Evolutionary conservation across 2,113 vertebrate genomes (phyloP).

Genomic region (Ciconia stormi): DNA sequence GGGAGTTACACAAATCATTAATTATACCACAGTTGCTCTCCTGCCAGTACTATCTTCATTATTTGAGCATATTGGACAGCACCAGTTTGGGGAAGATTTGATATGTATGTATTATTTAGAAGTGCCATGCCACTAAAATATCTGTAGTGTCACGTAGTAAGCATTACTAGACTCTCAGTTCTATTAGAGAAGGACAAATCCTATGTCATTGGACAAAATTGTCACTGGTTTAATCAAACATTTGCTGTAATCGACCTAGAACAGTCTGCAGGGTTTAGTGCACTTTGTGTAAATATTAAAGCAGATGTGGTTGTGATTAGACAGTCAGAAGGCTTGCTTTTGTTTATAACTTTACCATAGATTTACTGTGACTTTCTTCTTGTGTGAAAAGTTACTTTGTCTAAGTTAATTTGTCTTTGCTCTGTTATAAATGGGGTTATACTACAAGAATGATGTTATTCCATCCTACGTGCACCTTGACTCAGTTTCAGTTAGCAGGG

Average conservation of each 20-base stretch:
- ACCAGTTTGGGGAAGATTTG: slow-evolving; percentile 93
- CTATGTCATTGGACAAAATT: not conserved
- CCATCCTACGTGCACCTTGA: not conserved
- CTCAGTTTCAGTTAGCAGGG: not conserved
- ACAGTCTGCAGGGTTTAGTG: not conserved
- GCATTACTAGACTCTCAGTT: not conserved
- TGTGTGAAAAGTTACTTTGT: not conserved
- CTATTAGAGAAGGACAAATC: not conserved
- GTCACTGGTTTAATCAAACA: not conserved
- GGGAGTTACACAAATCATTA: slow-evolving; percentile 95
- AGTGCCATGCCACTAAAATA: not conserved
- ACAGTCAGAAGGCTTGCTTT: not conserved
- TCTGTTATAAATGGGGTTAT: not conserved
- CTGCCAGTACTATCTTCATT: slow-evolving; percentile 91
- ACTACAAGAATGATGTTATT: not conserved
- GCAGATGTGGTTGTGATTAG: not conserved
- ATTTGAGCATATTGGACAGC: slow-evolving; percentile 93
- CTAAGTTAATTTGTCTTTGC: not conserved
- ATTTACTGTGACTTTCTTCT: not conserved
- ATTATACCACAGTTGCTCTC: slow-evolving; percentile 93
- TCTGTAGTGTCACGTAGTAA: not conserved
- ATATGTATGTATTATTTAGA: slow-evolving; percentile 82
- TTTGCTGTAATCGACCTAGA: not conserved
- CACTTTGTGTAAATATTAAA: not conserved
- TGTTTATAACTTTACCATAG: not conserved